These are phyloP conservation scores for Paraplagusia blochii DNA, from an alignment of 2,113 vertebrate genomes.

Conservation along the genomic window DNA sequence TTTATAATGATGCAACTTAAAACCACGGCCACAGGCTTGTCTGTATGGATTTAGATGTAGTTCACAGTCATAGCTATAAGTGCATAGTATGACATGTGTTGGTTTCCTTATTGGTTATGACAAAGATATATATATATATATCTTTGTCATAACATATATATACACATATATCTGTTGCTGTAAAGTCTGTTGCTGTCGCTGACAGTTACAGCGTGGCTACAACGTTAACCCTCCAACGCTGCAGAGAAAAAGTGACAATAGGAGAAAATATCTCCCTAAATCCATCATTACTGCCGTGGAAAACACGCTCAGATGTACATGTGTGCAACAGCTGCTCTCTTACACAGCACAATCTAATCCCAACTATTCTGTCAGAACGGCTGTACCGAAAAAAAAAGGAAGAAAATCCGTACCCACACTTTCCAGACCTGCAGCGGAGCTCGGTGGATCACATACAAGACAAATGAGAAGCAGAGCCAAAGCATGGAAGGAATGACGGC, in stretches of 20 bases:
- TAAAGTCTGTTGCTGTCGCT: constrained; percentile 8
- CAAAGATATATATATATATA: no score
- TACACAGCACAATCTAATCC: constrained; percentile 38
- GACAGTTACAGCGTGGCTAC: constrained; percentile 10
- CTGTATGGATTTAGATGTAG: no score
- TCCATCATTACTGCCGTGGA: constrained; percentile 13
- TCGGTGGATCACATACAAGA: constrained; percentile 45
- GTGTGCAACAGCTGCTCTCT: constrained; percentile 53
- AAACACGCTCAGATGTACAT: constrained; percentile 26
- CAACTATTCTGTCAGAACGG: constrained; percentile 38
- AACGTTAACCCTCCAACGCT: not conserved
- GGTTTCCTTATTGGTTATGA: no score
- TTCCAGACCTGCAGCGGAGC: constrained; percentile 56
- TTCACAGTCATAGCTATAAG: no score
- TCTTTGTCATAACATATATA: no score
- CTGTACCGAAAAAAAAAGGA: constrained; percentile 1
- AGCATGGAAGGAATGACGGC: constrained; percentile 45
- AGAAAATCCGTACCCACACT: constrained; percentile 34
- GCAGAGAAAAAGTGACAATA: constrained; percentile 19
- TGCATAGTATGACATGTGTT: no score
- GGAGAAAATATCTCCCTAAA: constrained; percentile 15
- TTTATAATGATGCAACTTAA: no score
- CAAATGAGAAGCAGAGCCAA: constrained; percentile 54
- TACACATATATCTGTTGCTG: not conserved
- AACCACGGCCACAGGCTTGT: no score